Percentiles rank a stretch among this genome's conserved stretches.
Evolutionary conservation across 1,140 invertebrate genomes (phyloP).

Genomic region (Euwallacea similis): DNA sequence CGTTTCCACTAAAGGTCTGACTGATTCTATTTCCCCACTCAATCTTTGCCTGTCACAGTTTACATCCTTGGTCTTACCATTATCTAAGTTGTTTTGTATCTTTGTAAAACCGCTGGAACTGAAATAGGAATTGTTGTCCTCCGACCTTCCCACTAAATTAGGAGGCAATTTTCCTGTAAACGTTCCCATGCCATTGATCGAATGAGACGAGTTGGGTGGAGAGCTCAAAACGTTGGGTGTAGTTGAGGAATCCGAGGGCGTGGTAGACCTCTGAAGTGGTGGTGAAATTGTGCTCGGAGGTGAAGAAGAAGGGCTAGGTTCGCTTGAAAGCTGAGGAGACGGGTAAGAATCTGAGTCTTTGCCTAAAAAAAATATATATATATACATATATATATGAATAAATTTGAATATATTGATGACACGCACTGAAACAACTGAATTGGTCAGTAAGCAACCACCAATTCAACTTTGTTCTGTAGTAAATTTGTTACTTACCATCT

Average conservation of each 20-base stretch:
- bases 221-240: neutral
- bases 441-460: no score
- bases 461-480: neutral
- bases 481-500: constrained; percentile 30
- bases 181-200: neutral
- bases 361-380: constrained; percentile 27
- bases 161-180: constrained; percentile 23
- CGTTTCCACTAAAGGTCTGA: constrained; percentile 15
- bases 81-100: constrained; percentile 18
- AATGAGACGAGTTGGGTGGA: constrained; percentile 3
- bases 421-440: no score
- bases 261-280: constrained; percentile 6
- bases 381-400: no score
- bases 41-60: constrained; percentile 1
- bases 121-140: constrained; percentile 33
- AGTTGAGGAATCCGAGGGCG: constrained; percentile 3
- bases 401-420: no score
- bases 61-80: constrained; percentile 8
- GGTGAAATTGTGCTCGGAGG: constrained; percentile 27
- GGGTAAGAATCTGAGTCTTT: constrained; percentile 33
- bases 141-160: constrained; percentile 15
- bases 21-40: constrained; percentile 7
- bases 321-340: constrained; percentile 19
- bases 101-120: constrained; percentile 33
- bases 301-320: constrained; percentile 31